Evolutionary conservation across 2,113 vertebrate species (phyloP).

Genomic region (Hystrix brachyura): DNA sequence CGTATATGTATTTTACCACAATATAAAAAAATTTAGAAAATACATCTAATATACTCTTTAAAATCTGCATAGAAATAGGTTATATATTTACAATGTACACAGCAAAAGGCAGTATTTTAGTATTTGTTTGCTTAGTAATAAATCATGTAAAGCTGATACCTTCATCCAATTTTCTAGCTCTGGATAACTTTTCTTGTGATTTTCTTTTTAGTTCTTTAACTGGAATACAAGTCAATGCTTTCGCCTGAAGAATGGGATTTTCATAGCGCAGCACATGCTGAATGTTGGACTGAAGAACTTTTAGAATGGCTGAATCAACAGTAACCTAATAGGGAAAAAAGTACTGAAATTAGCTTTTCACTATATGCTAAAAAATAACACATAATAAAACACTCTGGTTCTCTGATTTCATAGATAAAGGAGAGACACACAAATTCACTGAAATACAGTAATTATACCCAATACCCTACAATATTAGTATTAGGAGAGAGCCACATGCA

Average conservation of each 20-base stretch:
- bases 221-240: conserved; percentile 92
- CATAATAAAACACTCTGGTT: not conserved
- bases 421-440: not conserved
- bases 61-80: not conserved
- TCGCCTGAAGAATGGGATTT: conserved; percentile 91
- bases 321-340: conserved; percentile 66
- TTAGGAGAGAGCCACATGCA: not conserved
- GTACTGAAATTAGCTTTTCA: conserved; percentile 55
- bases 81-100: not conserved
- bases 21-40: not conserved
- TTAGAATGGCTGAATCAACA: conserved; percentile 81
- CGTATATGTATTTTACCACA: not conserved
- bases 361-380: conserved; percentile 50
- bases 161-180: conserved; percentile 90
- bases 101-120: conserved; percentile 18
- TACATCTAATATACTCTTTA: not conserved
- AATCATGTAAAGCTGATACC: conserved; percentile 86
- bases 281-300: conserved; percentile 92
- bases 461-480: conserved; percentile 1
- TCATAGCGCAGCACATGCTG: conserved; percentile 95
- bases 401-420: conserved; percentile 48
- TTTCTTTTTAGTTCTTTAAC: conserved; percentile 88
- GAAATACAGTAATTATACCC: not conserved
- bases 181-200: conserved; percentile 90
- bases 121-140: conserved; percentile 38